These are phyloP conservation scores for Tipula lateralis DNA, from an alignment of 2,888 invertebrate species.

Conservation along the genomic window DNA sequence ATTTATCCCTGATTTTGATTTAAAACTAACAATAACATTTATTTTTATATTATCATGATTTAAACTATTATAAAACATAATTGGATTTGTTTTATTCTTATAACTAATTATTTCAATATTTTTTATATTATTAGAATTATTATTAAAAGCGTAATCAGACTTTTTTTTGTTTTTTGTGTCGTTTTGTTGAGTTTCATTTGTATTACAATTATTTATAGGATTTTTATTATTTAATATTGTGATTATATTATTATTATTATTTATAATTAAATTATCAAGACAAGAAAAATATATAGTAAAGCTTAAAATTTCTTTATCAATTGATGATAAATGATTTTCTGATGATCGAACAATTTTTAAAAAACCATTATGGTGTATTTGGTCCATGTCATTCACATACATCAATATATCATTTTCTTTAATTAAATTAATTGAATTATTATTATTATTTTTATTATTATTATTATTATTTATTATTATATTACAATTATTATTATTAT, in stretches of 20 bases:
- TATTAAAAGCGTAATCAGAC: constrained; percentile 30
- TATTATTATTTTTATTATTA: background rate
- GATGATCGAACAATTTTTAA: background rate
- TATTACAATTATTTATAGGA: constrained; percentile 29
- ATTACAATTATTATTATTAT: constrained; percentile 25
- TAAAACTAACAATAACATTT: background rate
- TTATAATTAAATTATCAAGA: background rate
- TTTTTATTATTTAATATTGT: background rate
- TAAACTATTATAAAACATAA: constrained; percentile 2
- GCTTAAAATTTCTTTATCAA: constrained; percentile 29
- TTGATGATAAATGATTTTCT: constrained; percentile 25
- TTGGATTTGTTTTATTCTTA: constrained; percentile 25
- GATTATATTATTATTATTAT: background rate
- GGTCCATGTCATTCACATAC: constrained; percentile 12
- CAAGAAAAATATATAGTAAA: constrained; percentile 25
- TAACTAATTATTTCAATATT: background rate
- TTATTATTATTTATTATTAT: constrained; percentile 25
- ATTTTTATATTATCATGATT: background rate
- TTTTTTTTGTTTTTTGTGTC: constrained; percentile 28
- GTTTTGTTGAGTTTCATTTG: constrained; percentile 30
- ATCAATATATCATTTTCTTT: constrained; percentile 27
- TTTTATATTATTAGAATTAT: background rate
- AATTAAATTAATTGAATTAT: background rate
- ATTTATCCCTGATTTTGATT: constrained; percentile 26
- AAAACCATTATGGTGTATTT: background rate